Evolutionary conservation across 2,888 invertebrate genomes (phyloP), one percentile per base, ranked within the genome.

Genomic region (Auanema freiburgensis): DNA sequence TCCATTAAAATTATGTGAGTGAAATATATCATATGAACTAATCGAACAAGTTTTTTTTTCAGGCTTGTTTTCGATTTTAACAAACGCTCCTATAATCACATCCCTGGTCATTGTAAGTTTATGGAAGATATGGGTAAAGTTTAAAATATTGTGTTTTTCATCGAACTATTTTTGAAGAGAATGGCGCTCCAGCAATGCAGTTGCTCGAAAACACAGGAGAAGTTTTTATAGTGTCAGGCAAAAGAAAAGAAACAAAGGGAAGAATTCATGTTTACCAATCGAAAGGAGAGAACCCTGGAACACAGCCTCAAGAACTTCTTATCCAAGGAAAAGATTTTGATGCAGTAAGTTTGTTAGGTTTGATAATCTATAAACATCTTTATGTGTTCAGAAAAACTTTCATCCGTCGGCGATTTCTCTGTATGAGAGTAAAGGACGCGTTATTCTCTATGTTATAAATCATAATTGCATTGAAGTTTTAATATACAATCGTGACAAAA

Each of bases 11-110:
- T 69, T 40, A 66, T 75, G 77, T 77, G 54, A 71, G 69, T 70
- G 8, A 16, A 14, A 16, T 54, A 6, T 54, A 40, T 5, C 2
- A 5, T 54, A 10, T 40, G 24, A 16, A 5, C n/a, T 10, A 14
- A 25, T 10, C 2, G n/a, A 10, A 10, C n/a, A 49, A 14, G 41
- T n/a, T 8, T 58, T 10, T n/a, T 54, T 78, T 73, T 67, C 61
- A 80, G 81, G 46, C 59, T 81, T 10, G 41, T 77, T 24, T 53
- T 78, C 21, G 81, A 81, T 67, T 53, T 68, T 23, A 81, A 81
- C 65, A 81, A 81, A 59, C 53, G 71, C 8, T 74, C 74, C 14
- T 81, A 78, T 68, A 75, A 76, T 57, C 81, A 81, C 59, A 74
- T 71, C 12, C 81, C 81, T 5, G 81, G 81, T 4, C 77, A 74